Conservation (phyloP, 2,113 vertebrate genomes). For the Paraplagusia blochii region DNA sequence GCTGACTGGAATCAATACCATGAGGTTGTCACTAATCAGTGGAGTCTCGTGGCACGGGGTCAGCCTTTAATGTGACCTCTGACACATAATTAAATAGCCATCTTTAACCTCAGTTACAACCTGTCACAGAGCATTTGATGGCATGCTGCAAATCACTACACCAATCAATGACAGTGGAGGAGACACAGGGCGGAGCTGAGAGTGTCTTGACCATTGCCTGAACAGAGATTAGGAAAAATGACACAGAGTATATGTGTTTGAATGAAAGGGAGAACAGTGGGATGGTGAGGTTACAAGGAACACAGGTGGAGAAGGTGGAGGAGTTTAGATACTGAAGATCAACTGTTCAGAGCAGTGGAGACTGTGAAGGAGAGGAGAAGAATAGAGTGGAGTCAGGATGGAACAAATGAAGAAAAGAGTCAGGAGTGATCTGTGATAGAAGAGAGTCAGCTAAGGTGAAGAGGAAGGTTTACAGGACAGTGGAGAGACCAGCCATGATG, state of each 20-base stretch:
- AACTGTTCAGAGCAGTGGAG: too few relatives aligned
- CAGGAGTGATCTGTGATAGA: too few relatives aligned
- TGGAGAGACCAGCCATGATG: too few relatives aligned
- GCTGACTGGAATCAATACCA: slow-evolving; percentile 48
- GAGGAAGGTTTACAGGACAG: too few relatives aligned
- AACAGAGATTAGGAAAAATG: slow-evolving; percentile 57
- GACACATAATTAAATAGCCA: slow-evolving; percentile 78
- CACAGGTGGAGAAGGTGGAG: too few relatives aligned
- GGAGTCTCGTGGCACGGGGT: slow-evolving; percentile 43
- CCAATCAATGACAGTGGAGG: slow-evolving; percentile 54
- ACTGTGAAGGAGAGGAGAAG: too few relatives aligned
- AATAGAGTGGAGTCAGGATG: too few relatives aligned
- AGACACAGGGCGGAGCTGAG: slow-evolving; percentile 22
- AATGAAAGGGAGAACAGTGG: too few relatives aligned
- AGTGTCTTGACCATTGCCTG: slow-evolving; percentile 5
- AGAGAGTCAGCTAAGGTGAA: too few relatives aligned
- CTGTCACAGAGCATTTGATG: slow-evolving; percentile 67
- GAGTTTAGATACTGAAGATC: too few relatives aligned
- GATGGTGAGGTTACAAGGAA: too few relatives aligned
- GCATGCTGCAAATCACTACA: slow-evolving; percentile 67
- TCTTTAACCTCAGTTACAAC: slow-evolving; percentile 77
- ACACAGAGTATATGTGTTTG: slow-evolving; percentile 2
- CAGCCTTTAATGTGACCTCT: slow-evolving; percentile 72
- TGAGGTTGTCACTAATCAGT: slow-evolving; percentile 48
- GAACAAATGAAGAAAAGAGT: too few relatives aligned